These are phyloP conservation scores for Rotaria sp. DNA, from an alignment of 2,888 invertebrate species.

Conservation along the genomic window DNA sequence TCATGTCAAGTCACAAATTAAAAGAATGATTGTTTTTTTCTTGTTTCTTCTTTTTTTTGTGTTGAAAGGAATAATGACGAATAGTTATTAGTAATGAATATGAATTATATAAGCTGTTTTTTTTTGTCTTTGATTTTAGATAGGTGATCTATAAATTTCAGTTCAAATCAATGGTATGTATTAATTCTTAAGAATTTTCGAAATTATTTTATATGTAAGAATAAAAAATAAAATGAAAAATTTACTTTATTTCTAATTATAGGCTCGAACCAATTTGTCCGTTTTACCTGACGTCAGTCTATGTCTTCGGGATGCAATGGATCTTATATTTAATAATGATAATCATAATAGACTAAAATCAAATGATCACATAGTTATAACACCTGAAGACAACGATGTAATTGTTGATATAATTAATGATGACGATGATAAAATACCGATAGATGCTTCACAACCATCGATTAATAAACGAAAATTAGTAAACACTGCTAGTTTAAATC, in stretches of 20 bases:
- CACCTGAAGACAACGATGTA: neutral
- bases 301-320: neutral
- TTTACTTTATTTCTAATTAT: neutral
- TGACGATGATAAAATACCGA: neutral
- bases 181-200: neutral
- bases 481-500: neutral
- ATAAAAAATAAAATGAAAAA: neutral
- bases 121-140: neutral
- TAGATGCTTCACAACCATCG: too few species aligned
- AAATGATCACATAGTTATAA: neutral
- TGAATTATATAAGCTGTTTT: neutral
- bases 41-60: neutral
- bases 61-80: neutral
- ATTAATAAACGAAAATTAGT: neutral
- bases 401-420: neutral
- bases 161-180: neutral
- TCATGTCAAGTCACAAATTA: neutral
- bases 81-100: neutral
- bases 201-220: too few species aligned
- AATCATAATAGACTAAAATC: neutral
- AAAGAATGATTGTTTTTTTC: neutral
- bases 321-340: slow-evolving; percentile 6
- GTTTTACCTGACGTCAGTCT: neutral
- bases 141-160: neutral
- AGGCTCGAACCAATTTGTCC: neutral